Evolutionary conservation across 1,140 invertebrate genomes (phyloP), one percentile per base, ranked within the genome.

Genomic region (Drosophila subpulchrella): DNA sequence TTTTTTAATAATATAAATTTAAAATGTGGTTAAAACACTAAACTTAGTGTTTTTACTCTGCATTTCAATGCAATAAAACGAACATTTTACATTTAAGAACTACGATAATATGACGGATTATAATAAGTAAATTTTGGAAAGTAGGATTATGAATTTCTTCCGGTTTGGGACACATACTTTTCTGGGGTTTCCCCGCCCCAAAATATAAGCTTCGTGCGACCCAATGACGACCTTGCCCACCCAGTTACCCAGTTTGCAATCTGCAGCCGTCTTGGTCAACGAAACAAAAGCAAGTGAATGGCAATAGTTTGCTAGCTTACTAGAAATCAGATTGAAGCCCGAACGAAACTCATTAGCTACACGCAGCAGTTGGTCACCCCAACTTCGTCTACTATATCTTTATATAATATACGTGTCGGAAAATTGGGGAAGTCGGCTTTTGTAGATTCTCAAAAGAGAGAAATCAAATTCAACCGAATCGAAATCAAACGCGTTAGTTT

Each of bases 321-420:
- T 63, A 30, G 60, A 65, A 67, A 34, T 51, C 60, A 41, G 30
- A 50, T 11, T 47, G 34, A 38, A 12, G 34, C 5, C 38, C n/a
- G 47, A 54, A 10, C 42, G 8, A 61, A 59, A 48, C 77, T 73
- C 65, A 86, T 86, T 88, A 88, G 20, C 83, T 17, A 54, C 82
- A 88, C 83, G 75, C 82, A 86, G 70, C 73, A 74, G 70, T 61
- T 61, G 56, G 68, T 32, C 62, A 44, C 38, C 20, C 12, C 39
- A n/a, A 15, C 41, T 12, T 51, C 30, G 41, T 7, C n/a, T 32
- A 15, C 24, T 6, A 32, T 15, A 36, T 59, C 27, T 46, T 17
- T 27, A 48, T 32, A 15, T 42, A 34, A 50, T 44, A 20, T 17
- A 50, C 17, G 11, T 17, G 15, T 32, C 27, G 50, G 44, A 32